phyloP scores from a whole-genome alignment of 2,797 vertebrate species.

The Etheostoma nigrum region DNA sequence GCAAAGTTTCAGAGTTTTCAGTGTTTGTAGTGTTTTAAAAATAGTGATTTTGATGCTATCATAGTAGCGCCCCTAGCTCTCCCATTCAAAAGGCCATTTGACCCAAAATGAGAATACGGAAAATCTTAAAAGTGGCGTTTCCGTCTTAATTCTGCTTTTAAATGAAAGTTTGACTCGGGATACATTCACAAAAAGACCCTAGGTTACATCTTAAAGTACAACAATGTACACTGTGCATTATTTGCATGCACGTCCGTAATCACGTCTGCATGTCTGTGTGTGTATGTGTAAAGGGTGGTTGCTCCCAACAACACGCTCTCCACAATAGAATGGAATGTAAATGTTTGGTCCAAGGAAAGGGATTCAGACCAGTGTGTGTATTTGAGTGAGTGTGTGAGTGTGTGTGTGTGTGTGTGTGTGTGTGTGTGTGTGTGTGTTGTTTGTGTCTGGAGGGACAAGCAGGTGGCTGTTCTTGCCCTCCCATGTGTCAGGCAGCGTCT shows the following conservation, averaged over 20 bases:
- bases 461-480: conserved; percentile 70
- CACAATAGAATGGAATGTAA: conserved; percentile 77
- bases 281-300: conserved; percentile 10
- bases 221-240: background rate
- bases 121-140: too few relatives aligned
- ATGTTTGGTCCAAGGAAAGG: conserved; percentile 71
- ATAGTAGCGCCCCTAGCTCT: too few relatives aligned
- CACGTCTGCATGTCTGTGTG: background rate
- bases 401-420: conserved; percentile 40
- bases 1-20: too few relatives aligned
- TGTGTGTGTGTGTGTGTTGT: conserved; percentile 6
- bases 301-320: conserved; percentile 45
- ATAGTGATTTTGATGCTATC: too few relatives aligned
- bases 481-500: conserved; percentile 52
- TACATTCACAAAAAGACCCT: too few relatives aligned
- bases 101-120: too few relatives aligned
- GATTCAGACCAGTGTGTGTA: conserved; percentile 39
- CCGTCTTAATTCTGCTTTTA: too few relatives aligned
- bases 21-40: too few relatives aligned
- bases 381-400: conserved; percentile 29
- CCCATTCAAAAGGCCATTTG: too few relatives aligned
- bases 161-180: too few relatives aligned
- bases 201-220: background rate
- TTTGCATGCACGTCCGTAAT: conserved; percentile 8
- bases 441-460: conserved; percentile 47